Base-by-base conservation (phyloP, 64 coral and sea anemone genomes). In the Cladopsammia gracilis region DNA sequence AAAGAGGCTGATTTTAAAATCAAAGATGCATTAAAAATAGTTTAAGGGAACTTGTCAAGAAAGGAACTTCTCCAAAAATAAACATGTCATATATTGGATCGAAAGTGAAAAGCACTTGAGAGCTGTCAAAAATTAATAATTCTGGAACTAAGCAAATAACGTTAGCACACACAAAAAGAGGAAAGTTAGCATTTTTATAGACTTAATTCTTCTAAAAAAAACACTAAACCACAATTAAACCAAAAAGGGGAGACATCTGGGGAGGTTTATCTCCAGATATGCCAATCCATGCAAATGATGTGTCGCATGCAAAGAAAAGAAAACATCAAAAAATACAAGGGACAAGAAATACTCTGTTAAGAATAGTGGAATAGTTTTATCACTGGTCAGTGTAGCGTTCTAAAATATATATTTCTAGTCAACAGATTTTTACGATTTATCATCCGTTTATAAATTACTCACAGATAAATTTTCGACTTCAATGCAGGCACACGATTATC, bases 21-120 rank as follows among this genome's bases (percentile, higher is more conserved):
- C 52, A 54, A 54, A 54, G 52, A 54, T 54, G 52, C 11, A 11
- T 4, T 5, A 10, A 53, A 53, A 4, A 53, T 53, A 53, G 10
- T 53, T 53, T 53, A 4, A 53, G 10, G 4, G 51, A 24, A 24
- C 23, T 9, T 24, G 4, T 22, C 20, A 69, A 9, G 65, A 69
- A 4, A 69, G 23, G n/a, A n/a, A 77, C 8, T 25, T 20, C n/a
- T 6, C 48, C 7, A 1, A 14, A 58, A 56, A 54, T 2, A 77
- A 77, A 77, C 49, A 77, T 77, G 19, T 25, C 49, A 77, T 77
- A 25, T n/a, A 72, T 56, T 25, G n/a, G 6, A 56, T 57, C 56
- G 20, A 20, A 77, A 77, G 49, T 77, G 75, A 77, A 54, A 53
- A 52, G 9, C 19, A 77, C 50, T 77, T 57, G 9, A 77, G n/a